A percentile compares a stretch with the other conserved stretches of the same genome.
phyloP scores from a whole-genome alignment of 2,797 vertebrate species.

The Hemibagrus guttatus region DNA sequence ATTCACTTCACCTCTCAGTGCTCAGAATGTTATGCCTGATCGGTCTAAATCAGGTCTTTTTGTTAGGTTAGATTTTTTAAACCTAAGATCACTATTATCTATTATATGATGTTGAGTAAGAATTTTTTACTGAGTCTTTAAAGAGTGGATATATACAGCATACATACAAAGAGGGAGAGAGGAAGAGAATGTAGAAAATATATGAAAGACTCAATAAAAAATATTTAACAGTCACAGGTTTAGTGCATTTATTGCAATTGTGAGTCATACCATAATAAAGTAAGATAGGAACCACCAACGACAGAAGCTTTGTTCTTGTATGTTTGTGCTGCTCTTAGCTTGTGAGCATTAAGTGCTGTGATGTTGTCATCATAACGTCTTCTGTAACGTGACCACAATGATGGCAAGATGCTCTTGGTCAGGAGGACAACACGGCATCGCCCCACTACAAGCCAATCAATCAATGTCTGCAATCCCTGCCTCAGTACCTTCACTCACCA shows the following conservation, averaged over 20 bases:
- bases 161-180: too few relatives aligned
- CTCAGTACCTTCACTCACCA: not conserved
- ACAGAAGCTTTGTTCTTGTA: too few relatives aligned
- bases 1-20: too few relatives aligned
- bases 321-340: not conserved
- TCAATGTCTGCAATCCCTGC: constrained; percentile 36
- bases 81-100: too few relatives aligned
- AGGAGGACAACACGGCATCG: not conserved
- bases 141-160: too few relatives aligned
- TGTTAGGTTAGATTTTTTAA: too few relatives aligned
- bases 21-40: too few relatives aligned
- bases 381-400: not conserved
- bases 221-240: not conserved
- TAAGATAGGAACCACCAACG: not conserved
- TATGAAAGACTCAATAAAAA: too few relatives aligned
- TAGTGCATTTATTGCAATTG: not conserved
- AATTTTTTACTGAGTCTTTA: too few relatives aligned
- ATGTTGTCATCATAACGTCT: not conserved
- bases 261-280: not conserved
- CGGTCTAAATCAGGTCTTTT: too few relatives aligned
- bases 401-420: not conserved
- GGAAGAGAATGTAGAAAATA: too few relatives aligned
- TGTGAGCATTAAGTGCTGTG: not conserved
- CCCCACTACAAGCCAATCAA: constrained; percentile 18
- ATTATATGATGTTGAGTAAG: too few relatives aligned